Percentiles rank a stretch among this genome's conserved stretches.
phyloP scores from a whole-genome alignment of 2,888 invertebrate genomes.

The Oligia strigilis region DNA sequence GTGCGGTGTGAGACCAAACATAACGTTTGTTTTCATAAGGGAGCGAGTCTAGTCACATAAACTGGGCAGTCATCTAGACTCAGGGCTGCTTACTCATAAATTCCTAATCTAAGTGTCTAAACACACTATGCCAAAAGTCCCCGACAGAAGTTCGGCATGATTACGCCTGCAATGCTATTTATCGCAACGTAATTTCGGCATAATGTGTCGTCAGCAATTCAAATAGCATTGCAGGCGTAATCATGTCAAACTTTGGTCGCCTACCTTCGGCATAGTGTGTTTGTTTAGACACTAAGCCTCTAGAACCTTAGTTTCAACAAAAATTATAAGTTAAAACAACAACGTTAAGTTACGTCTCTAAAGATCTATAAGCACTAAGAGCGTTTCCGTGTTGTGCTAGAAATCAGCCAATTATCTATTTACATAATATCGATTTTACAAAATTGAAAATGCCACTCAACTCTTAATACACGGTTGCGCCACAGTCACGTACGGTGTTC shows the following conservation, averaged over 20 bases:
- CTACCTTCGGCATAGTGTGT: no score
- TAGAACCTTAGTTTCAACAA: not conserved
- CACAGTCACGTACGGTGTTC: not conserved
- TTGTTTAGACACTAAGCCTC: no score
- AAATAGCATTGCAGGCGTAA: no score
- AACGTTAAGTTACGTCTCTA: not conserved
- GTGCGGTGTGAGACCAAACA: not conserved
- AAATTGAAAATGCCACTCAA: not conserved
- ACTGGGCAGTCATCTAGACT: not conserved
- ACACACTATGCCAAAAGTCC: no score
- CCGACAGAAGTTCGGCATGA: no score
- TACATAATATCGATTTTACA: not conserved
- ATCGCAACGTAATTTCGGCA: no score
- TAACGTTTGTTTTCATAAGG: no score
- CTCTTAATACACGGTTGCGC: not conserved
- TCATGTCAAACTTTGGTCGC: no score
- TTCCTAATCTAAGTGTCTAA: not conserved
- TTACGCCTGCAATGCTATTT: no score
- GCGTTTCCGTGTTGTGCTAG: not conserved
- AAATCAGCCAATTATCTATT: not conserved
- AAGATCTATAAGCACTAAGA: constrained; percentile 3
- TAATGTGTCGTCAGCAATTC: no score
- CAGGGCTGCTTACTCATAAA: not conserved
- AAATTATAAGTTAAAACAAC: not conserved
- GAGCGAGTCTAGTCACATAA: not conserved